phyloP scores from a whole-genome alignment of 1,140 invertebrate species.

The Octopus sinensis region DNA sequence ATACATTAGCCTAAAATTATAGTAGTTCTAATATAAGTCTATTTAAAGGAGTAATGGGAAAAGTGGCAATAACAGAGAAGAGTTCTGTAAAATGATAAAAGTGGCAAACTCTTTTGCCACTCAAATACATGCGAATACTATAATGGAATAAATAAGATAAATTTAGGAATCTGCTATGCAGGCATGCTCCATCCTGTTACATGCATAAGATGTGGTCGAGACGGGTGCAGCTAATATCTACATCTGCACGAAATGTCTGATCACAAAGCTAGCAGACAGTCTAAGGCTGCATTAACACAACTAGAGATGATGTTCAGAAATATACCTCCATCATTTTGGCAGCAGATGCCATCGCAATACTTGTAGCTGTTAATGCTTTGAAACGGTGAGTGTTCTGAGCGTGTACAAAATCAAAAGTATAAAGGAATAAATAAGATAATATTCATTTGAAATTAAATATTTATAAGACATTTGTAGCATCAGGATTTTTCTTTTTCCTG shows the following conservation, averaged over 20 bases:
- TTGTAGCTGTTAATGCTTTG: constrained; percentile 14
- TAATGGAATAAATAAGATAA: background rate
- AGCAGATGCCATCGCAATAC: constrained; percentile 11
- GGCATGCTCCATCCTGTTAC: background rate
- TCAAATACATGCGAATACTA: background rate
- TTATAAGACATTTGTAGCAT: too few species aligned
- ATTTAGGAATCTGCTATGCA: constrained; percentile 1
- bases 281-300: constrained; percentile 8
- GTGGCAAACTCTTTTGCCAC: background rate
- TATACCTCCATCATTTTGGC: constrained; percentile 14
- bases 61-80: background rate
- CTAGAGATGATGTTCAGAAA: background rate
- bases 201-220: background rate
- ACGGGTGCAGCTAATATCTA: background rate
- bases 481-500: too few species aligned
- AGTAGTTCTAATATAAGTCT: too few species aligned
- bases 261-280: background rate
- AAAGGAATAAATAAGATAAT: background rate
- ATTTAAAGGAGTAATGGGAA: too few species aligned
- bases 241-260: background rate
- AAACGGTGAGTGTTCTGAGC: background rate
- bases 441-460: too few species aligned
- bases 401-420: background rate
- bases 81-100: background rate
- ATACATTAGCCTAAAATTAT: too few species aligned